Conservation (phyloP, 2,888 invertebrate species). For the Drosophila algonquin region DNA sequence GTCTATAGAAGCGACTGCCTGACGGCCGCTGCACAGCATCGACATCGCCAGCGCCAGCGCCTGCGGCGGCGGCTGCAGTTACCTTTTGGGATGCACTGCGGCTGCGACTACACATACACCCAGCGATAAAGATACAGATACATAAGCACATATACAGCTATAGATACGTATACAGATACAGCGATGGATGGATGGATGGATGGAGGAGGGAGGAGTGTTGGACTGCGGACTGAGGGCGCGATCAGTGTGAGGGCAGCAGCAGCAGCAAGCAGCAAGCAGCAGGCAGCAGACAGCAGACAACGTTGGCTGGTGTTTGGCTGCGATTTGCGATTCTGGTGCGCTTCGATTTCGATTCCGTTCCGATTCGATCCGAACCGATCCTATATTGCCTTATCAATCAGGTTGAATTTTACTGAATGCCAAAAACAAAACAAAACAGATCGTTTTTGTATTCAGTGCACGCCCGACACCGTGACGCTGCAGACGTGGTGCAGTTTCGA, state of each 20-base stretch:
- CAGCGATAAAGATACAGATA: slow-evolving; percentile 22
- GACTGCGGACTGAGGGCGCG: slow-evolving; percentile 43
- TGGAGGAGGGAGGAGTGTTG: slow-evolving; percentile 14
- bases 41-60: slow-evolving; percentile 7
- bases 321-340: slow-evolving; percentile 48
- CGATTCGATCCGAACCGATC: slow-evolving; percentile 31
- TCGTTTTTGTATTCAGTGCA: slow-evolving; percentile 66
- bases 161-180: slow-evolving; percentile 34
- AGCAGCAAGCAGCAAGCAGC: slow-evolving; percentile 43
- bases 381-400: slow-evolving; percentile 67
- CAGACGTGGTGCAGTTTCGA: slow-evolving; percentile 64
- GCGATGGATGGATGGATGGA: background rate
- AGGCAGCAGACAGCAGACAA: slow-evolving; percentile 48
- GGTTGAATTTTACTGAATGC: slow-evolving; percentile 62
- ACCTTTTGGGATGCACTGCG: slow-evolving; percentile 67
- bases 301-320: slow-evolving; percentile 61
- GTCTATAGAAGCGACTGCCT: slow-evolving; percentile 63
- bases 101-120: slow-evolving; percentile 30
- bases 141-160: background rate
- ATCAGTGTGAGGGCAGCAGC: slow-evolving; percentile 41
- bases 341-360: slow-evolving; percentile 49
- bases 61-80: slow-evolving; percentile 42
- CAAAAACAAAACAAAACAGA: slow-evolving; percentile 64
- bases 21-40: slow-evolving; percentile 28
- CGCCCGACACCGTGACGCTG: slow-evolving; percentile 63